Conservation (phyloP, 2,797 vertebrate genomes). For the Aldrovandia affinis region DNA sequence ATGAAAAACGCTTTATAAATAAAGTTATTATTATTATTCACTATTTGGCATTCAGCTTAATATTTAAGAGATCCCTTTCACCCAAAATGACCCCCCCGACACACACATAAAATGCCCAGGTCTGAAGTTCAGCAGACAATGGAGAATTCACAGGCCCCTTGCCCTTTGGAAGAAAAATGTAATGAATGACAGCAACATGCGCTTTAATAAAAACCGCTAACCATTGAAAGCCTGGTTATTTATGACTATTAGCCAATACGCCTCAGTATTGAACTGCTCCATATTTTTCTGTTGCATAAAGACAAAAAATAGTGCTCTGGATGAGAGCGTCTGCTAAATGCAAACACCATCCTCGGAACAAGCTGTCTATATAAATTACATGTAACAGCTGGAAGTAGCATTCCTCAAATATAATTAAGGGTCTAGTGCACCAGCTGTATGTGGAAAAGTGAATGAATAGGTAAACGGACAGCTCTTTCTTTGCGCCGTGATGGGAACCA, state of each 20-base stretch:
- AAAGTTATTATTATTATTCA: too few species aligned
- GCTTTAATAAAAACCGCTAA: background rate
- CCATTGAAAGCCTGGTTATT: background rate
- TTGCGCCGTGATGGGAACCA: background rate
- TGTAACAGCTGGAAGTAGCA: conserved; percentile 15
- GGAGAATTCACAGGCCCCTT: conserved; percentile 9
- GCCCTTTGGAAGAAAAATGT: too few species aligned
- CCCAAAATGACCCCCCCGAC: background rate
- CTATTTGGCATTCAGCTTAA: background rate
- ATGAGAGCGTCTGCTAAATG: too few species aligned
- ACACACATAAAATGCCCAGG: background rate
- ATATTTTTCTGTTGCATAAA: background rate
- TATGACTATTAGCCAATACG: background rate
- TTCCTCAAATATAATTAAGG: background rate
- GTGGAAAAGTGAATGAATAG: background rate
- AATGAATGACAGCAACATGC: conserved; percentile 22
- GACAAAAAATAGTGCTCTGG: too few species aligned
- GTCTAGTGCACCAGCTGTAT: background rate
- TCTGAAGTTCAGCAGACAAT: conserved; percentile 16
- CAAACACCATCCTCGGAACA: background rate
- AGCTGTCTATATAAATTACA: background rate
- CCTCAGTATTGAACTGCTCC: background rate
- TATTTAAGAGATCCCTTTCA: background rate
- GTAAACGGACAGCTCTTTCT: background rate
- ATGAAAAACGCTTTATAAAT: too few species aligned